Percentiles rank a stretch among this genome's conserved stretches.
Conservation (phyloP, 2,888 invertebrate genomes). For the Coenonympha glycerion region DNA sequence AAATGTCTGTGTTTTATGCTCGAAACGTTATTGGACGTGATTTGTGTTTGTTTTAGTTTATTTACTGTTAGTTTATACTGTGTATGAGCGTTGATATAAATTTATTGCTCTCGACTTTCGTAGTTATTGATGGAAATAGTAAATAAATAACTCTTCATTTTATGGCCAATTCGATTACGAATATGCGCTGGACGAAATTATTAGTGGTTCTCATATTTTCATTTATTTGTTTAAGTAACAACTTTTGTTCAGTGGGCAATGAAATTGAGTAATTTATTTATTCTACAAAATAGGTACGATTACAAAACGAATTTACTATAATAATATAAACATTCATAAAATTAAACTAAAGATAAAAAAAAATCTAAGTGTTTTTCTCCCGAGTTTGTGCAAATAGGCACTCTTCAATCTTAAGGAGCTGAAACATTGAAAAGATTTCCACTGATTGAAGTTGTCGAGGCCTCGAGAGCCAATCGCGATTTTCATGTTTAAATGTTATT, state of each 20-base stretch:
- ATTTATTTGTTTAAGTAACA: background rate
- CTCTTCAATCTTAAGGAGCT: constrained; percentile 16
- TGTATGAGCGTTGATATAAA: constrained; percentile 10
- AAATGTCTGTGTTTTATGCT: constrained; percentile 37
- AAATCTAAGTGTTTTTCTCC: background rate
- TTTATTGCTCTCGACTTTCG: constrained; percentile 6
- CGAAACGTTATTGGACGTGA: constrained; percentile 29
- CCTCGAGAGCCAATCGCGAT: constrained; percentile 11
- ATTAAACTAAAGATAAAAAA: background rate
- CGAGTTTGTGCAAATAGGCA: constrained; percentile 5
- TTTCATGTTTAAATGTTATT: constrained; percentile 4
- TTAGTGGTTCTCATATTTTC: background rate
- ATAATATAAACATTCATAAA: background rate
- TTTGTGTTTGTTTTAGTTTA: constrained; percentile 26
- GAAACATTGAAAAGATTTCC: constrained; percentile 17
- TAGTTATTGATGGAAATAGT: background rate
- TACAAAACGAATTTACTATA: too few species aligned
- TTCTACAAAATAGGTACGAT: too few species aligned
- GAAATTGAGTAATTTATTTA: too few species aligned
- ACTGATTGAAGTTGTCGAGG: constrained; percentile 15
- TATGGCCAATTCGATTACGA: background rate
- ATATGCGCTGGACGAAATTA: background rate
- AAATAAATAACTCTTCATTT: background rate
- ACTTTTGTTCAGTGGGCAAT: too few species aligned
- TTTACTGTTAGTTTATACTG: constrained; percentile 18